These are phyloP conservation scores for Hymenochirus boettgeri DNA, from an alignment of 2,113 vertebrate species.

Conservation along the genomic window DNA sequence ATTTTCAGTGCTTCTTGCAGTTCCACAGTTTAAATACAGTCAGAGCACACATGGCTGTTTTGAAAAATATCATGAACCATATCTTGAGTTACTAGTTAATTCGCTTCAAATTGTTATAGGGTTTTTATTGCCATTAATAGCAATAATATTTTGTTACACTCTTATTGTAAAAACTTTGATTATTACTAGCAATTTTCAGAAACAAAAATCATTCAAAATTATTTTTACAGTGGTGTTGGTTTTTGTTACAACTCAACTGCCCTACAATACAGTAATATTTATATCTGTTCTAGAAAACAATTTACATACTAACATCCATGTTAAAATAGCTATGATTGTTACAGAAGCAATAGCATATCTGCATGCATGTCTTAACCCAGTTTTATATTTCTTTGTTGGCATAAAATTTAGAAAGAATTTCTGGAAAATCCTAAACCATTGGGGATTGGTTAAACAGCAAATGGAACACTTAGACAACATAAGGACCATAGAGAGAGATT, in stretches of 20 bases:
- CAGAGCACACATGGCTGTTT: background rate
- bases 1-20: constrained; percentile 46
- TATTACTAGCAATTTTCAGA: constrained; percentile 47
- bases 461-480: constrained; percentile 24
- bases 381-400: constrained; percentile 61
- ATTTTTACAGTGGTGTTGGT: constrained; percentile 49
- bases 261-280: constrained; percentile 51
- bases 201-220: constrained; percentile 56
- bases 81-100: constrained; percentile 25
- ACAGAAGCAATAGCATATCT: constrained; percentile 58
- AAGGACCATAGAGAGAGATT: constrained; percentile 45
- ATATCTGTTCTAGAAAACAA: constrained; percentile 29
- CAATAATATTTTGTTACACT: constrained; percentile 55
- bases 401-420: constrained; percentile 59
- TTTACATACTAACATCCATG: constrained; percentile 12
- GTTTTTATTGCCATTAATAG: constrained; percentile 53
- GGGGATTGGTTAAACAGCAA: constrained; percentile 35
- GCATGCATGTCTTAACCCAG: constrained; percentile 57
- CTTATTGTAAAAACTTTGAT: constrained; percentile 55
- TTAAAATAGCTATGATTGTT: constrained; percentile 17
- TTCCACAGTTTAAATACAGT: constrained; percentile 53
- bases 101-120: constrained; percentile 50
- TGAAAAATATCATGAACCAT: background rate
- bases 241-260: constrained; percentile 57
- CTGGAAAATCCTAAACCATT: constrained; percentile 51